phyloP scores from a whole-genome alignment of 2,888 invertebrate species.

The Eupithecia dodoneata region DNA sequence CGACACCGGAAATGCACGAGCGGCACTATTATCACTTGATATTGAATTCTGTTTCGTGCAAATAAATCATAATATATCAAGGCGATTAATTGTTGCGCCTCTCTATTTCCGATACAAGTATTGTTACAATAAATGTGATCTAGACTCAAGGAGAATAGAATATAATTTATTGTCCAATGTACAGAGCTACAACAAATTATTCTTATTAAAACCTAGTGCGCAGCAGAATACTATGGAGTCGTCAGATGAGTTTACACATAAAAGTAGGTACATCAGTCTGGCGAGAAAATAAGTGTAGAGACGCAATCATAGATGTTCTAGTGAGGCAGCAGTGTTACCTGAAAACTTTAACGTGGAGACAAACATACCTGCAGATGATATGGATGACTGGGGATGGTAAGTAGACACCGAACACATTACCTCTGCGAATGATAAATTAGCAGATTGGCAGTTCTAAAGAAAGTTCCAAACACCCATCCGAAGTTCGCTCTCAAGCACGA shows the following conservation, averaged over 20 bases:
- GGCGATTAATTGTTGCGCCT: slow-evolving; percentile 14
- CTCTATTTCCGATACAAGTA: slow-evolving; percentile 10
- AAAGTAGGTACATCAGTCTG: not conserved
- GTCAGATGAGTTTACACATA: not conserved
- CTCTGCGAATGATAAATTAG: not conserved
- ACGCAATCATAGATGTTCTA: not conserved
- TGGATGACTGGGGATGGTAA: not conserved
- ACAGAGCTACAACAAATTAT: not conserved
- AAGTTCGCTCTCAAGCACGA: slow-evolving; percentile 22
- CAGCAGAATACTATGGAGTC: not conserved
- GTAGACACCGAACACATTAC: not conserved
- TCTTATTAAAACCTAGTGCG: not conserved
- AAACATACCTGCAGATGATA: not conserved
- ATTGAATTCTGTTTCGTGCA: slow-evolving; percentile 17
- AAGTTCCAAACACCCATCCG: slow-evolving; percentile 5
- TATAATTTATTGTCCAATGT: not conserved
- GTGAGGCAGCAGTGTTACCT: not conserved
- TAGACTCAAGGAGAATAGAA: not conserved
- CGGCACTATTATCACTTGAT: slow-evolving; percentile 2
- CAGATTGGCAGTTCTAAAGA: not conserved
- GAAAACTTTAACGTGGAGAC: not conserved
- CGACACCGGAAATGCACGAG: slow-evolving; percentile 26
- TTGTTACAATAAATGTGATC: not conserved
- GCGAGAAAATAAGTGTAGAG: not conserved
- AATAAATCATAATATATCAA: slow-evolving; percentile 28